Evolutionary conservation across 2,888 invertebrate genomes (phyloP).

Genomic region (Halocaridina rubra): DNA sequence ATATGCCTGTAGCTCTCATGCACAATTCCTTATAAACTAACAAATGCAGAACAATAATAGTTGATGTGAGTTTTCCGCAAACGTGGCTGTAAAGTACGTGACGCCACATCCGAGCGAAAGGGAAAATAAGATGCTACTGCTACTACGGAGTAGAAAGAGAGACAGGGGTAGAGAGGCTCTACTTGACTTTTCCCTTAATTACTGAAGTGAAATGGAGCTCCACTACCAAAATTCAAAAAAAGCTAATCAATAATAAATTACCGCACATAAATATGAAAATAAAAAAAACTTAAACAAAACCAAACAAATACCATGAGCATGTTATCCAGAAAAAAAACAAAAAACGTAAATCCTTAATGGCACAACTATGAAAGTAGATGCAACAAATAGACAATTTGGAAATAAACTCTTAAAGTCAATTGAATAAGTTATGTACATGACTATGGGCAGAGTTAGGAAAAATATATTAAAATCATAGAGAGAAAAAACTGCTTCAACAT

Average conservation of each 20-base stretch:
- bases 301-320: slow-evolving; percentile 41
- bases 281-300: slow-evolving; percentile 49
- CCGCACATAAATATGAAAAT: slow-evolving; percentile 51
- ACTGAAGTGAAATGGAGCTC: not conserved
- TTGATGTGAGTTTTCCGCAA: slow-evolving; percentile 31
- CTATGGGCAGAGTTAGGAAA: slow-evolving; percentile 44
- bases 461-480: not conserved
- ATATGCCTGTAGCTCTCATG: slow-evolving; percentile 36
- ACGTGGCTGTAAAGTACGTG: not conserved
- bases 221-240: slow-evolving; percentile 39
- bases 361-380: slow-evolving; percentile 48
- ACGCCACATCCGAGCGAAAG: slow-evolving; percentile 9
- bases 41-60: slow-evolving; percentile 54
- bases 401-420: slow-evolving; percentile 59
- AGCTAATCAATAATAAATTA: slow-evolving; percentile 52
- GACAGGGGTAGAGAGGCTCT: slow-evolving; percentile 11
- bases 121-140: no score
- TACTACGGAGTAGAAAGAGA: slow-evolving; percentile 1
- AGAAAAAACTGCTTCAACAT: slow-evolving; percentile 17
- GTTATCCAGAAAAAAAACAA: slow-evolving; percentile 42
- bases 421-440: slow-evolving; percentile 59
- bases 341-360: slow-evolving; percentile 48
- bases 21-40: slow-evolving; percentile 48
- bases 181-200: not conserved
- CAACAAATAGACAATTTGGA: slow-evolving; percentile 59